Base-by-base conservation (phyloP, 2,888 invertebrate species). In the Leptinotarsa juncta region DNA sequence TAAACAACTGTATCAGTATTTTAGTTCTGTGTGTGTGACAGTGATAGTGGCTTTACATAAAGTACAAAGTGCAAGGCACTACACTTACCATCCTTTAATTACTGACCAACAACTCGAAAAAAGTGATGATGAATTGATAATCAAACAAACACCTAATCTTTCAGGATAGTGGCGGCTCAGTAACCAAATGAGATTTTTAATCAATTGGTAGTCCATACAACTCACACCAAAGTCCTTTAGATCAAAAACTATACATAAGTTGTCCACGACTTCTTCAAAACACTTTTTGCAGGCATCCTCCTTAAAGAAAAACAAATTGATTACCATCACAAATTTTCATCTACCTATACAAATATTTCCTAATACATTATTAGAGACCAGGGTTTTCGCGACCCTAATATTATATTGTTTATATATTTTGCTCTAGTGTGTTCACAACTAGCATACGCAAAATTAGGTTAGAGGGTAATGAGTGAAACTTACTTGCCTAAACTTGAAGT, bases 131-230 rank as follows among this genome's bases (percentile, higher is more conserved):
- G 94, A 90, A 87, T 95, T 94, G 71, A 94, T 90, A 72, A 95
- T 92, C 57, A 95, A 89, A 82, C 95, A 95, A 53, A 94, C 90
- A 1, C 95, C 95, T 71, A 95, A 89, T 49, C 95, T 89, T 85
- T 95, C 95, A 0, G 95, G 95, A 85, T 94, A 95, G 84, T 95
- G 94, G 77, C 92, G 91, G 82, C 93, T 92, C 15, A 95, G 89
- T 55, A 95, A 86, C 94, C 94, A 94, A 78, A 95, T 94, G 51
- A 95, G 88, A 85, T 94, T 94, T 86, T 94, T 94, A 16, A 95
- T 90, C 76, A 95, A 90, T 86, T 94, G 94, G 86, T 95, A 95
- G 84, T 95, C 95, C 94, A 95, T 94, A 83, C 94, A 94, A 62
- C 91, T 92, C 62, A 94, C 88, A 73, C 93, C 93, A 84, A 95